Percentiles rank a stretch among this genome's conserved stretches.
phyloP scores from a whole-genome alignment of 2,888 invertebrate genomes.

The Phortica okadai region DNA sequence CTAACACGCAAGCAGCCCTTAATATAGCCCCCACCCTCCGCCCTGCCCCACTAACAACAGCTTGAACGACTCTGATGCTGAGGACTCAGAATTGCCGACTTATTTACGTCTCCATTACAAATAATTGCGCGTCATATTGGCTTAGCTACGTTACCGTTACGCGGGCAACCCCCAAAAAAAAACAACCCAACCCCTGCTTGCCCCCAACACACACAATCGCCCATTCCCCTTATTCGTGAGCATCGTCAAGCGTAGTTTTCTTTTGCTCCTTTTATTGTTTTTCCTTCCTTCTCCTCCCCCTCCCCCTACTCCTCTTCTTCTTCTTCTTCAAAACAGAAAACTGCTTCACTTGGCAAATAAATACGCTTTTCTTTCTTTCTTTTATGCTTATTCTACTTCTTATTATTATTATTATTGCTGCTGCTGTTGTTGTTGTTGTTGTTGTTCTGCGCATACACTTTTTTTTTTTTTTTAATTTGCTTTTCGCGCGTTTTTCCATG shows the following conservation, averaged over 20 bases:
- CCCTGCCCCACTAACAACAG: not conserved
- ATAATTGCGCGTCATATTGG: slow-evolving; percentile 75
- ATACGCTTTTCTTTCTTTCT: slow-evolving; percentile 32
- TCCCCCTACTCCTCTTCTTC: not conserved
- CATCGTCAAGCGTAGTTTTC: too few relatives aligned
- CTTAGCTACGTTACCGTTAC: slow-evolving; percentile 58
- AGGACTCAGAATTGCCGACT: slow-evolving; percentile 50
- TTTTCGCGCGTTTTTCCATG: not conserved
- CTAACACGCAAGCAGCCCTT: not conserved
- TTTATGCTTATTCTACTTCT: not conserved
- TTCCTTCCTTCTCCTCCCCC: not conserved
- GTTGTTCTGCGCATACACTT: too few relatives aligned
- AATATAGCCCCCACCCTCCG: not conserved
- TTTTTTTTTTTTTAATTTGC: not conserved
- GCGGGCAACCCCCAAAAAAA: not conserved
- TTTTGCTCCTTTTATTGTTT: too few relatives aligned
- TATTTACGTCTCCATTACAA: slow-evolving; percentile 74
- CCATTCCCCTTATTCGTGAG: too few relatives aligned
- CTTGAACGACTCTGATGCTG: not conserved
- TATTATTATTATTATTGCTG: not conserved
- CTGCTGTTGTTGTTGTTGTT: too few relatives aligned
- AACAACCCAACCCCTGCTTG: not conserved
- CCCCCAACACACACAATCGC: not conserved
- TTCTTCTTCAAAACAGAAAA: slow-evolving; percentile 8
- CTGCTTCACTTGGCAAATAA: slow-evolving; percentile 41